Evolutionary conservation across 2,113 vertebrate genomes (phyloP).

Genomic region (Cyanoliseus patagonus): DNA sequence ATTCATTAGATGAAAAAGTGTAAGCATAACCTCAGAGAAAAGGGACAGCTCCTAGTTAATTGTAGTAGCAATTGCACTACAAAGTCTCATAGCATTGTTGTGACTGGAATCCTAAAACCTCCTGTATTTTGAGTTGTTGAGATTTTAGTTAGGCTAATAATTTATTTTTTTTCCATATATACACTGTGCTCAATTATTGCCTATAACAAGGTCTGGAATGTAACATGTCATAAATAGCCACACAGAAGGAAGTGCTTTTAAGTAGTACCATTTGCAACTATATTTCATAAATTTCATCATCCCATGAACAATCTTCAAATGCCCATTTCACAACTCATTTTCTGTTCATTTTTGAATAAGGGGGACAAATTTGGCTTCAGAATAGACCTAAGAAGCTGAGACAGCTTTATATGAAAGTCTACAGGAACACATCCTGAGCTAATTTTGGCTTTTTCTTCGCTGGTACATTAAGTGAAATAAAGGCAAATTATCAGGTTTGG

Average conservation of each 20-base stretch:
- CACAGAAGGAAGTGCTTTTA: neutral
- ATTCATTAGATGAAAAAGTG: rapidly evolving
- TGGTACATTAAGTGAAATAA: neutral
- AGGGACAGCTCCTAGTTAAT: neutral
- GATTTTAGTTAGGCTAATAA: neutral
- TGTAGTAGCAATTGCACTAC: neutral
- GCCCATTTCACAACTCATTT: neutral
- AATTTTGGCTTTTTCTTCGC: rapidly evolving
- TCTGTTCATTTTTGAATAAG: neutral
- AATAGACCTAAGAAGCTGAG: neutral
- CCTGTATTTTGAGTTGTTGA: neutral
- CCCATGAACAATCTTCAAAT: neutral
- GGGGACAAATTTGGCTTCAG: neutral
- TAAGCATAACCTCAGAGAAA: neutral
- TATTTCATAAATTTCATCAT: neutral
- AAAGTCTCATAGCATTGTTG: neutral
- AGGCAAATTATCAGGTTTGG: neutral
- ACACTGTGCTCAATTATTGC: neutral
- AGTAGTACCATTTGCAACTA: neutral
- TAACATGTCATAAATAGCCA: neutral
- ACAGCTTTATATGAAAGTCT: neutral
- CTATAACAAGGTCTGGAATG: neutral
- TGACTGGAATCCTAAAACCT: neutral
- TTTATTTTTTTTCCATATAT: neutral
- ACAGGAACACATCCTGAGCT: neutral